Percentiles rank a stretch among this genome's conserved stretches.
These are phyloP conservation scores for Rutilus rutilus DNA, from an alignment of 2,113 vertebrate genomes.

Conservation along the genomic window DNA sequence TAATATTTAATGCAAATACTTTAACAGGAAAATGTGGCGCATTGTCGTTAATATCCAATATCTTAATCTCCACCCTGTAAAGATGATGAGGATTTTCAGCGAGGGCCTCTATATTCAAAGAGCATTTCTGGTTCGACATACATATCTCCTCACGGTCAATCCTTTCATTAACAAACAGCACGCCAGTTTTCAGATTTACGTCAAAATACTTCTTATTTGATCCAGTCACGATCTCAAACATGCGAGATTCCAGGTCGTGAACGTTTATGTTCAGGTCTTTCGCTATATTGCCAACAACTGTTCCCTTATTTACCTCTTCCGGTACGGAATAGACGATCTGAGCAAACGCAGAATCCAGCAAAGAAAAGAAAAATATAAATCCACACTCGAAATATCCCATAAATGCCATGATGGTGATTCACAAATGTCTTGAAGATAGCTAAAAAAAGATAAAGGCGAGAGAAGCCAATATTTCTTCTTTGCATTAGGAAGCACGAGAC, in stretches of 20 bases:
- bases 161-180: slow-evolving; percentile 69
- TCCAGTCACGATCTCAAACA: slow-evolving; percentile 64
- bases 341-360: slow-evolving; percentile 57
- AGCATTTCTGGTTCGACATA: slow-evolving; percentile 65
- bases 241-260: slow-evolving; percentile 64
- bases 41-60: slow-evolving; percentile 78
- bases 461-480: background rate
- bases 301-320: slow-evolving; percentile 75
- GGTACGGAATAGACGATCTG: slow-evolving; percentile 72
- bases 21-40: slow-evolving; percentile 66
- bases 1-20: slow-evolving; percentile 60
- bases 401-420: background rate
- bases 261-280: slow-evolving; percentile 73
- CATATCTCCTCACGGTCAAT: slow-evolving; percentile 77
- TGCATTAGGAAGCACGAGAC: background rate
- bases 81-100: slow-evolving; percentile 69
- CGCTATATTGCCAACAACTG: slow-evolving; percentile 73
- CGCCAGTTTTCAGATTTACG: slow-evolving; percentile 69
- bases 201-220: slow-evolving; percentile 67
- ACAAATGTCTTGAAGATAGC: background rate
- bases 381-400: background rate
- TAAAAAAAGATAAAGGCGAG: background rate
- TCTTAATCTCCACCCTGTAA: slow-evolving; percentile 71
- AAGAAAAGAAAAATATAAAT: slow-evolving; percentile 55
- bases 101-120: slow-evolving; percentile 70